A percentile compares a stretch with the other conserved stretches of the same genome.
Evolutionary conservation across 2,113 vertebrate species (phyloP).

Genomic region (Orientallactaga bullata): DNA sequence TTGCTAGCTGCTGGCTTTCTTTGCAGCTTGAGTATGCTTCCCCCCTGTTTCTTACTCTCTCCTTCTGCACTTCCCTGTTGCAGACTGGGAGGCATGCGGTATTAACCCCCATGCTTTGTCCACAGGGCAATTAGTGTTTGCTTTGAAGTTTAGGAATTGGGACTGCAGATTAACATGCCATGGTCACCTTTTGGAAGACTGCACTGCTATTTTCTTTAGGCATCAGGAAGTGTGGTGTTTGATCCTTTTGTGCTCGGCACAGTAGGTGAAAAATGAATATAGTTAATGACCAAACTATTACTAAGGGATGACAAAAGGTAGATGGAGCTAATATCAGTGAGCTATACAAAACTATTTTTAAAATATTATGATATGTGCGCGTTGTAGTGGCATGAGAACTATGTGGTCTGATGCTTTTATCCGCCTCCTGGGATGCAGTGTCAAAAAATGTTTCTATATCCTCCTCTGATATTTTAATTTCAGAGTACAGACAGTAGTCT

Average conservation of each 20-base stretch:
- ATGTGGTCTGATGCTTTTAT: constrained; percentile 36
- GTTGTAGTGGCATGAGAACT: constrained; percentile 1
- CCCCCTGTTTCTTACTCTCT: constrained; percentile 70
- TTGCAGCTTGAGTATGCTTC: constrained; percentile 74
- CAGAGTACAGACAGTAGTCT: constrained; percentile 58
- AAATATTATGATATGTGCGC: neutral
- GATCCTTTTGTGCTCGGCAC: constrained; percentile 66
- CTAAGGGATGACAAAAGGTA: constrained; percentile 60
- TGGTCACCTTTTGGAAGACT: constrained; percentile 72
- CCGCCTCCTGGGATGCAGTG: constrained; percentile 31
- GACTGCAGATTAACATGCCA: constrained; percentile 46
- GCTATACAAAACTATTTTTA: neutral
- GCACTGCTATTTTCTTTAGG: constrained; percentile 72
- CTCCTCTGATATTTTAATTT: constrained; percentile 72
- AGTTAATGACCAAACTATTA: constrained; percentile 71
- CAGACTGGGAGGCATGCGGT: constrained; percentile 67
- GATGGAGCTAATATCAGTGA: constrained; percentile 70
- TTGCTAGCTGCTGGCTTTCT: constrained; percentile 60
- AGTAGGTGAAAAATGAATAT: constrained; percentile 57
- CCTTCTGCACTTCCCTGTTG: constrained; percentile 72
- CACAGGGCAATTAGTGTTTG: neutral
- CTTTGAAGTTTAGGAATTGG: constrained; percentile 77
- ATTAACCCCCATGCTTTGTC: constrained; percentile 61
- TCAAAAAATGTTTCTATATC: constrained; percentile 66
- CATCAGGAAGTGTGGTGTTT: constrained; percentile 66